A percentile compares a stretch with the other conserved stretches of the same genome.
Conservation (phyloP, 2,113 vertebrate species). For the Dascyllus trimaculatus region DNA sequence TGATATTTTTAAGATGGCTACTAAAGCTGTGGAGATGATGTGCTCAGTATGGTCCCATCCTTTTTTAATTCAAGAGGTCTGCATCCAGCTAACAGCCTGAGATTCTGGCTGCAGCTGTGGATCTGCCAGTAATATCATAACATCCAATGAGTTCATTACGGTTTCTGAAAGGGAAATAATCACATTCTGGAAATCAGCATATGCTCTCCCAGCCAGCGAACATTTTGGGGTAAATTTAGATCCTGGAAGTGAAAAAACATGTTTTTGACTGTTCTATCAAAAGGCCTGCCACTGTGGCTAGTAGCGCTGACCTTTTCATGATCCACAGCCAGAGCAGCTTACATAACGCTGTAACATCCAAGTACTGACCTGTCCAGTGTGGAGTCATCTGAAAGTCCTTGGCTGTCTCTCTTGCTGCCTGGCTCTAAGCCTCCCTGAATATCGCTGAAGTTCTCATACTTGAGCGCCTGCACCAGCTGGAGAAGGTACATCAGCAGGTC, state of each 20-base stretch:
- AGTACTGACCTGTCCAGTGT: slow-evolving; percentile 89
- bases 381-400: slow-evolving; percentile 90
- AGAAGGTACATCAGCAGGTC: slow-evolving; percentile 98
- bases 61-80: not conserved
- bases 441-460: slow-evolving; percentile 97
- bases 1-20: not conserved
- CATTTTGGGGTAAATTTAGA: slow-evolving; percentile 55
- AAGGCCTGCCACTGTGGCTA: not conserved
- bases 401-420: slow-evolving; percentile 90
- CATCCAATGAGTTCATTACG: slow-evolving; percentile 26
- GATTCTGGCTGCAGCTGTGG: slow-evolving; percentile 12
- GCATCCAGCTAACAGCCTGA: slow-evolving; percentile 12
- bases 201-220: slow-evolving; percentile 7
- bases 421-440: slow-evolving; percentile 95
- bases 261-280: slow-evolving; percentile 2
- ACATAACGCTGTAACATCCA: not conserved
- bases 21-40: not conserved
- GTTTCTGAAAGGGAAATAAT: slow-evolving; percentile 68
- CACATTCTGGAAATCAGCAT: slow-evolving; percentile 21
- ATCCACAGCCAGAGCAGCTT: slow-evolving; percentile 14
- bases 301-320: slow-evolving; percentile 14
- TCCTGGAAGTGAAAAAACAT: slow-evolving; percentile 8
- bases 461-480: slow-evolving; percentile 96
- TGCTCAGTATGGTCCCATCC: not conserved
- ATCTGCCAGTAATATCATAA: slow-evolving; percentile 48